Evolutionary conservation across 2,113 vertebrate genomes (phyloP), one percentile per base, ranked within the genome.

Genomic region (Scortum barcoo): DNA sequence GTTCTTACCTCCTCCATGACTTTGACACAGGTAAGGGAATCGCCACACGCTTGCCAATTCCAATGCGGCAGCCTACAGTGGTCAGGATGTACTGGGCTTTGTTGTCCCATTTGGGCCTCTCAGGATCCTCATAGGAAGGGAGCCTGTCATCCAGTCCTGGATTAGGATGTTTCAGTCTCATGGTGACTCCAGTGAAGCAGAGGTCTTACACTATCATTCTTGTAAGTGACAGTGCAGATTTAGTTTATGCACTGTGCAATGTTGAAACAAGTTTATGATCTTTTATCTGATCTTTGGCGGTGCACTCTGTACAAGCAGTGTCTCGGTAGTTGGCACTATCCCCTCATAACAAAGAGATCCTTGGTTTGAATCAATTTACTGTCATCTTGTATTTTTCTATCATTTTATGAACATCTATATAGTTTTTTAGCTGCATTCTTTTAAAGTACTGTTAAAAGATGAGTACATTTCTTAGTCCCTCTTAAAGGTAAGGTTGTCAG

Each of bases 11-110:
- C 97, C 97, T 89, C 97, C 97, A 0, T 99, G 97, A 88, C 93
- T 97, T 93, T 99, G 97, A 85, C 97, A 98, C 78, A 99, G 94
- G 91, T 97, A 99, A 0, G 97, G 97, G 85, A 99, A 99, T 30
- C 97, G 81, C 97, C 97, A 98, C 40, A 98, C 97, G 0, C n/a
- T 98, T 98, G 81, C 97, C 97, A 28, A 99, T 95, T 19, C 97
- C 97, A 75, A 99, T 95, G 44, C 97, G 97, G 90, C 97, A 99
- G 50, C 97, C 97, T 80, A 99, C 85, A 1, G 97, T 98, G 0
- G 97, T 98, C 62, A 99, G 93, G 94, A 98, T 97, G 66, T 98
- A 98, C 86, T 98, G 97, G 2, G 96, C 86, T 87, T 98, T 98
- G 94, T 97, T 99, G 90, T 98, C 97, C 97, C 97, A 99, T 90